Conservation (phyloP, 2,888 invertebrate species). For the Hirtodrosophila alboralis region DNA sequence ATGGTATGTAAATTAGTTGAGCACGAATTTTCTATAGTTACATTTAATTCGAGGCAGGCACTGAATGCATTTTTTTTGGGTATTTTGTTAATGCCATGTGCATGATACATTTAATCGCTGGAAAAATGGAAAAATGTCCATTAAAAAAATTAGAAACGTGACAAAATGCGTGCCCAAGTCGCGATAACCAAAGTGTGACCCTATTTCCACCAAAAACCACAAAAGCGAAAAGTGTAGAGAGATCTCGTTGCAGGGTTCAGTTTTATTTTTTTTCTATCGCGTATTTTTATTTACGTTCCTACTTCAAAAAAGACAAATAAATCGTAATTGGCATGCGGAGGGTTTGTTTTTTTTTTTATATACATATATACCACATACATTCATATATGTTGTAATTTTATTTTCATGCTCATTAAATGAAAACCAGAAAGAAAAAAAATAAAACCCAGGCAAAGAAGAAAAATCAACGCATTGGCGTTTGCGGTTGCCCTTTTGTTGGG, state of each 20-base stretch:
- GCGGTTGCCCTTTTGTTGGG: slow-evolving; percentile 48
- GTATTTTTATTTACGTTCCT: slow-evolving; percentile 60
- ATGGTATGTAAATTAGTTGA: slow-evolving; percentile 35
- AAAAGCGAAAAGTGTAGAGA: slow-evolving; percentile 34
- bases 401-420: slow-evolving; percentile 62
- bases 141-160: slow-evolving; percentile 62
- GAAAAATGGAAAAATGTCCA: slow-evolving; percentile 49
- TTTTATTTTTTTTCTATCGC: slow-evolving; percentile 17
- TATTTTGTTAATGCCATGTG: slow-evolving; percentile 46
- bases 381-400: slow-evolving; percentile 38
- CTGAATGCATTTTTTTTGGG: slow-evolving; percentile 63
- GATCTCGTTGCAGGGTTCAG: slow-evolving; percentile 41
- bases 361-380: slow-evolving; percentile 28
- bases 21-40: slow-evolving; percentile 13
- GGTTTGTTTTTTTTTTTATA: slow-evolving; percentile 46
- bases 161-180: slow-evolving; percentile 61
- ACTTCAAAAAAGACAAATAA: slow-evolving; percentile 75
- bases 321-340: slow-evolving; percentile 77
- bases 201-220: slow-evolving; percentile 46
- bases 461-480: slow-evolving; percentile 46
- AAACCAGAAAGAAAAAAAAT: slow-evolving; percentile 43
- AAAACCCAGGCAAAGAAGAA: slow-evolving; percentile 14
- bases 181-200: slow-evolving; percentile 58
- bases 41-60: slow-evolving; percentile 56
- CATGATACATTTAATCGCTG: slow-evolving; percentile 74